Percentiles rank a stretch among this genome's conserved stretches.
Evolutionary conservation across 2,797 vertebrate species (phyloP).

Genomic region (Calcarius lapponicus): DNA sequence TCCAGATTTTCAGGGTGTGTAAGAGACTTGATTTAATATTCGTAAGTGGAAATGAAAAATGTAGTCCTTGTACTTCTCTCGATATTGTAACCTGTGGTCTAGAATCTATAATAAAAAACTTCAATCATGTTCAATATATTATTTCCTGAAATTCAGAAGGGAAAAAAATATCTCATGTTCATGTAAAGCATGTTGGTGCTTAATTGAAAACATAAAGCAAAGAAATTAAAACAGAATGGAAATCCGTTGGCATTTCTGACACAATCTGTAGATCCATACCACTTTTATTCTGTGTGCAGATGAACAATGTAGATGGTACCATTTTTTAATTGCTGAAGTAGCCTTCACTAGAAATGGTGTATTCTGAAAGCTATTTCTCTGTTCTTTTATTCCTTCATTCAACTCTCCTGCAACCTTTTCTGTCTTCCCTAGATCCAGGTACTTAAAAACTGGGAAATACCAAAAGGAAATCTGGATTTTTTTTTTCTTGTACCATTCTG

Average conservation of each 20-base stretch:
- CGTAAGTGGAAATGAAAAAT: not conserved
- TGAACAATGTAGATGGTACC: not conserved
- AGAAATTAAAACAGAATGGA: not conserved
- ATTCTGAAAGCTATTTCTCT: not conserved
- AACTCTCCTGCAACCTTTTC: not conserved
- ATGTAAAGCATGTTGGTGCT: not conserved
- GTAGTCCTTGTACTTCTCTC: not conserved
- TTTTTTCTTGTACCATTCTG: not conserved
- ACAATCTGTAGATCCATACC: not conserved
- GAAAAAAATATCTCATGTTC: not conserved
- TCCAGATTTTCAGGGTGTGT: not conserved
- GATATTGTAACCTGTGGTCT: not conserved
- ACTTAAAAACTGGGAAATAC: not conserved
- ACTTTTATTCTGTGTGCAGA: not conserved
- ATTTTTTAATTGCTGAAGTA: not conserved
- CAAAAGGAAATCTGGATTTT: not conserved
- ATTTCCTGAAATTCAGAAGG: not conserved
- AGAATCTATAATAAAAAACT: not conserved
- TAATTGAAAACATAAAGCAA: not conserved
- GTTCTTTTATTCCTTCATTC: not conserved
- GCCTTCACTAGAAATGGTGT: not conserved
- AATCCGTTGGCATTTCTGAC: not conserved
- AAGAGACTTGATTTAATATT: not conserved
- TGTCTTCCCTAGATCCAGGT: not conserved
- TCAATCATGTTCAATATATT: not conserved